Evolutionary conservation across 2,113 vertebrate genomes (phyloP).

Genomic region (Barnardius zonarius): DNA sequence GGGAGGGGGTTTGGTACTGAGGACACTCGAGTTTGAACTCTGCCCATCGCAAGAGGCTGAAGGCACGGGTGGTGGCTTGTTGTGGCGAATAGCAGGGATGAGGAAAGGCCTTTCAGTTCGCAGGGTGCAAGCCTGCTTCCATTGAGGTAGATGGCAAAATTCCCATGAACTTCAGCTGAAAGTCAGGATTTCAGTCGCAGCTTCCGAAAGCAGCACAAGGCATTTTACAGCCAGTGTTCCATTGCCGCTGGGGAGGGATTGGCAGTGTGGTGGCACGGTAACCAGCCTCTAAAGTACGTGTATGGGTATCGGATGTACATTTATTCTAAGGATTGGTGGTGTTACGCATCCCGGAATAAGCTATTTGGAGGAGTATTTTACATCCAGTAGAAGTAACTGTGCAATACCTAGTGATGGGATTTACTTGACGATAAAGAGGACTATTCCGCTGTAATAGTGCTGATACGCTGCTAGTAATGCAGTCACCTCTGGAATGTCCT

Average conservation of each 20-base stretch:
- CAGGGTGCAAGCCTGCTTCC: neutral
- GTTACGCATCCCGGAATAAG: neutral
- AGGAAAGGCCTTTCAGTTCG: neutral
- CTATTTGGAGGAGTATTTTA: neutral
- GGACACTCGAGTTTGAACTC: neutral
- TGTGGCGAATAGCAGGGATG: neutral
- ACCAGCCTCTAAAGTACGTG: neutral
- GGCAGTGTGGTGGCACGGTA: neutral
- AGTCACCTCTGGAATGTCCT: neutral
- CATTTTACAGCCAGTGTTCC: neutral
- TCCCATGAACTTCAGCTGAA: neutral
- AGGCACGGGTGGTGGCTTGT: neutral
- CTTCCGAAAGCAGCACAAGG: neutral
- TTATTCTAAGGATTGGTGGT: neutral
- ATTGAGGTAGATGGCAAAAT: neutral
- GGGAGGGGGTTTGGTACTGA: neutral
- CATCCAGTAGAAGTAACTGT: neutral
- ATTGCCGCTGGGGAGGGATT: neutral
- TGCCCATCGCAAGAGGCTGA: fast-evolving
- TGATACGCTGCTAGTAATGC: neutral
- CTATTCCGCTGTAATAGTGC: neutral
- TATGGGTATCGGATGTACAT: neutral
- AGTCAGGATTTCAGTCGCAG: neutral
- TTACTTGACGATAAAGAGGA: neutral
- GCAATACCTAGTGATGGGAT: neutral